Conservation (phyloP, 1,140 invertebrate species). For the Muscidifurax raptorellus region DNA sequence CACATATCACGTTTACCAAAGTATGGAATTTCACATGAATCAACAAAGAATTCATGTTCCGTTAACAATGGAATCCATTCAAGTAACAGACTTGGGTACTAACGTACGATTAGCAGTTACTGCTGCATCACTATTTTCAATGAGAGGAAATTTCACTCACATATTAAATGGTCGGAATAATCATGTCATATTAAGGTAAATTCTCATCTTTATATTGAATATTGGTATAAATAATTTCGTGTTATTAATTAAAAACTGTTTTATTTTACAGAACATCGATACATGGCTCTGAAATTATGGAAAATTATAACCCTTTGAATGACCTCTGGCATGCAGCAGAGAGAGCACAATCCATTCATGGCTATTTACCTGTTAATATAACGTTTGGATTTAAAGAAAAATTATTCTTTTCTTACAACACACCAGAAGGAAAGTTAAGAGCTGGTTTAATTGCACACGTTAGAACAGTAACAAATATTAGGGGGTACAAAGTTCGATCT, state of each 20-base stretch:
- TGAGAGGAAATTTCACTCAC: constrained; percentile 77
- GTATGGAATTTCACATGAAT: constrained; percentile 76
- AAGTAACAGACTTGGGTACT: constrained; percentile 77
- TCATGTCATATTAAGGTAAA: constrained; percentile 77
- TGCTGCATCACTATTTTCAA: constrained; percentile 75
- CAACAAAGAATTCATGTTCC: constrained; percentile 75
- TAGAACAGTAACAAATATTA: constrained; percentile 68
- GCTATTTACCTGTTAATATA: constrained; percentile 77
- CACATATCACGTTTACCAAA: constrained; percentile 69
- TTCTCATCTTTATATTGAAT: neutral
- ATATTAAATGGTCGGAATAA: constrained; percentile 74
- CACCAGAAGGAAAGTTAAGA: constrained; percentile 66
- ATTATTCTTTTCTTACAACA: constrained; percentile 70
- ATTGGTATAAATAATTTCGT: neutral
- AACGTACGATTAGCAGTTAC: constrained; percentile 73
- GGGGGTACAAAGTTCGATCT: constrained; percentile 57
- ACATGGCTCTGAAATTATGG: constrained; percentile 76
- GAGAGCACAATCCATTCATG: constrained; percentile 77
- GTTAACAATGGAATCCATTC: constrained; percentile 73
- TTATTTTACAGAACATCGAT: constrained; percentile 75
- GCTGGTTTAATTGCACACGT: constrained; percentile 67
- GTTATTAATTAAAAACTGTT: constrained; percentile 42
- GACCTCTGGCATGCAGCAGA: constrained; percentile 79
- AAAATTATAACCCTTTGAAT: constrained; percentile 77
- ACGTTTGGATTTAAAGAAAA: constrained; percentile 69